Conservation (phyloP, 37 sponge, comb jelly and placozoan genomes). For the Theonella swinhoei region DNA sequence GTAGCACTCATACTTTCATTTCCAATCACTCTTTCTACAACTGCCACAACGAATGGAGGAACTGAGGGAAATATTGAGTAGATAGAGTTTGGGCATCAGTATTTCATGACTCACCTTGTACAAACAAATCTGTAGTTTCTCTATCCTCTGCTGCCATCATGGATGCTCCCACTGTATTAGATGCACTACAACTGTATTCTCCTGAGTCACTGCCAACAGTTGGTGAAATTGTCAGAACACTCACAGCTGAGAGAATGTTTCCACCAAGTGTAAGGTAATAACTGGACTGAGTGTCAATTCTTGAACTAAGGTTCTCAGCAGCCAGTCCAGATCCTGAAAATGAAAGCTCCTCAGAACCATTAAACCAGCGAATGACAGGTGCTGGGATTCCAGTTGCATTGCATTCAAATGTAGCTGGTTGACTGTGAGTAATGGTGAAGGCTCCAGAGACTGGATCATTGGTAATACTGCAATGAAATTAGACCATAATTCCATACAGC, state of each 20-base stretch:
- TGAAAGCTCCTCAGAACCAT: neutral
- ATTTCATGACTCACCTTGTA: no score
- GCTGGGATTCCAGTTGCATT: constrained; percentile 61
- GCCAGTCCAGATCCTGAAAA: no score
- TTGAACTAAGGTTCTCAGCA: neutral
- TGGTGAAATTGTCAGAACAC: constrained; percentile 35
- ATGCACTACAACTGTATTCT: constrained; percentile 40
- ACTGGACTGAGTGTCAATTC: neutral
- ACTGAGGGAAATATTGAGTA: constrained; percentile 35
- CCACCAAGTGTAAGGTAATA: neutral
- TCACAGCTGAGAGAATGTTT: constrained; percentile 15
- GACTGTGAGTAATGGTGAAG: neutral
- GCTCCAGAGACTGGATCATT: neutral
- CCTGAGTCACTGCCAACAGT: constrained; percentile 39
- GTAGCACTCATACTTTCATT: constrained; percentile 10
- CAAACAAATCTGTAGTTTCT: constrained; percentile 15
- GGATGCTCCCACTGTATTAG: neutral
- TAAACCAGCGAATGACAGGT: constrained; percentile 63
- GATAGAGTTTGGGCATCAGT: neutral
- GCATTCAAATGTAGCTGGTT: constrained; percentile 55
- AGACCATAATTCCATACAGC: no score
- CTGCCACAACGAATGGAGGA: constrained; percentile 55
- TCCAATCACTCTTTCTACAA: constrained; percentile 7
- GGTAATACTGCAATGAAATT: neutral
- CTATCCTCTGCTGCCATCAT: neutral